phyloP scores from a whole-genome alignment of 1,140 invertebrate species.

The Drosophila kanapiae region DNA sequence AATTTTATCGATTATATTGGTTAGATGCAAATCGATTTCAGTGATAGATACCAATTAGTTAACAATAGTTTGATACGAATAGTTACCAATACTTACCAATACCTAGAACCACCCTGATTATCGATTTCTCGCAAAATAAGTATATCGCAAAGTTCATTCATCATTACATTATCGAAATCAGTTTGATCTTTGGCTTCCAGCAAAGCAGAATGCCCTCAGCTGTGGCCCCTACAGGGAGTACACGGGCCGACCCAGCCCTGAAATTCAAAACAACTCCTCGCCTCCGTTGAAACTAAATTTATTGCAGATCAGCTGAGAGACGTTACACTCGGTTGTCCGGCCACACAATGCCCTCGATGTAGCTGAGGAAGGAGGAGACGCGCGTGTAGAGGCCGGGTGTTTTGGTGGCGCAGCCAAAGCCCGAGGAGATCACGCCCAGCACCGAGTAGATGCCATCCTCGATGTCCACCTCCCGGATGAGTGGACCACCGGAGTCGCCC shows the following conservation, averaged over 20 bases:
- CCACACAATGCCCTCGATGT: constrained; percentile 47
- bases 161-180: no score
- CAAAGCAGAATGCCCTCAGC: not conserved
- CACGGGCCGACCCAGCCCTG: not conserved
- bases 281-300: constrained; percentile 36
- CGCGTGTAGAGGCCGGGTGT: constrained; percentile 38
- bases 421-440: constrained; percentile 31
- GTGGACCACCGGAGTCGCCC: constrained; percentile 42
- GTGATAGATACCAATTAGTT: no score
- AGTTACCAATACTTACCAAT: no score
- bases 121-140: no score
- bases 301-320: constrained; percentile 32
- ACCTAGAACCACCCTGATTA: no score
- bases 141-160: no score
- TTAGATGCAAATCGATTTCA: no score
- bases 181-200: no score
- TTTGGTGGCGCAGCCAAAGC: constrained; percentile 36
- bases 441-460: constrained; percentile 22
- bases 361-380: constrained; percentile 36
- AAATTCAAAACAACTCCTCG: not conserved
- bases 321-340: constrained; percentile 16
- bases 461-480: constrained; percentile 25
- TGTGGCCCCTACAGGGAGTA: not conserved
- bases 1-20: no score
- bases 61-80: no score